Evolutionary conservation across 2,888 invertebrate genomes (phyloP).

Genomic region (Didymodactylos carnosus): DNA sequence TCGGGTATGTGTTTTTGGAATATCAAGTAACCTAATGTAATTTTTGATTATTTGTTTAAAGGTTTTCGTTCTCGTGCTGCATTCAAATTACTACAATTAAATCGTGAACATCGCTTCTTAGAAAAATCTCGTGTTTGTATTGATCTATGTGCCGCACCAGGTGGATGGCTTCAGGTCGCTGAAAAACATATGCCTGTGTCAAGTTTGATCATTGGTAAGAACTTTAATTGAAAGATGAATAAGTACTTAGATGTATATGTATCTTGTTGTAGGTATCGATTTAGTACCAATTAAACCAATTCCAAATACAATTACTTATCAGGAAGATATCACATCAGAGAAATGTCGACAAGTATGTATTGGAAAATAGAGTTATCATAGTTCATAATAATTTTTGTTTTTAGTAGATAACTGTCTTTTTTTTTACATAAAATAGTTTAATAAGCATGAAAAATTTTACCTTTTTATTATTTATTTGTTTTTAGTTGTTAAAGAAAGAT

Average conservation of each 20-base stretch:
- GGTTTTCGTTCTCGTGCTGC: slow-evolving; percentile 85
- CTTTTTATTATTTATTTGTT: not conserved
- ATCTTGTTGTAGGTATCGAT: slow-evolving; percentile 47
- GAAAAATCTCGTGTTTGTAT: slow-evolving; percentile 85
- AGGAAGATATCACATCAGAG: slow-evolving; percentile 88
- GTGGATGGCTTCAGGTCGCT: slow-evolving; percentile 96
- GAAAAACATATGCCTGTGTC: slow-evolving; percentile 90
- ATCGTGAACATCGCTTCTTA: slow-evolving; percentile 84
- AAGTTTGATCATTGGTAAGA: slow-evolving; percentile 57
- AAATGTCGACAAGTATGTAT: slow-evolving; percentile 47
- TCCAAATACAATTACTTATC: slow-evolving; percentile 65
- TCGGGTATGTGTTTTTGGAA: slow-evolving; percentile 49
- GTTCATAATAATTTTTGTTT: not conserved
- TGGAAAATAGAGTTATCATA: not conserved
- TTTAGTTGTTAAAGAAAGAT: slow-evolving; percentile 53
- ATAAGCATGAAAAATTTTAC: too few relatives aligned
- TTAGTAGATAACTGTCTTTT: not conserved
- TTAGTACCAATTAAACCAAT: slow-evolving; percentile 76
- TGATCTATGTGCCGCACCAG: slow-evolving; percentile 95
- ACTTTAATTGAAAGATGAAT: slow-evolving; percentile 9
- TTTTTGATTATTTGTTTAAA: slow-evolving; percentile 37
- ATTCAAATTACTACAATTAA: slow-evolving; percentile 93
- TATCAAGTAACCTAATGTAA: not conserved
- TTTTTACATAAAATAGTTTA: not conserved
- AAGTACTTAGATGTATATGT: slow-evolving; percentile 35